Percentiles rank a stretch among this genome's conserved stretches.
These are phyloP conservation scores for Cephus spinipes DNA, from an alignment of 2,888 invertebrate genomes.

Conservation along the genomic window DNA sequence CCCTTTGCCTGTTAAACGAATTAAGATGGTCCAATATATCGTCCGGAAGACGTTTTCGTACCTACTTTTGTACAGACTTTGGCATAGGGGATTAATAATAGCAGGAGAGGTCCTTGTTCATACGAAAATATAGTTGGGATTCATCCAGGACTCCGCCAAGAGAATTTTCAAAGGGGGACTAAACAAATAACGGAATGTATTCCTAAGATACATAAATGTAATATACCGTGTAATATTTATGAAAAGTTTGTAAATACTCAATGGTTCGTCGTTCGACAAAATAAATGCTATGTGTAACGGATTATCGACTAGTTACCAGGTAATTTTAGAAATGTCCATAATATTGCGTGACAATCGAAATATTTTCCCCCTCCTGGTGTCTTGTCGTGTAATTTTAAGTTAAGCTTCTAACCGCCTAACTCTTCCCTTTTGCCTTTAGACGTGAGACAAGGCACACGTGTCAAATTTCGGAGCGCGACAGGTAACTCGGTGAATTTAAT, in stretches of 20 bases:
- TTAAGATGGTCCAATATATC: not conserved
- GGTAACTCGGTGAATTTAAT: no score
- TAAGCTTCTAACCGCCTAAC: no score
- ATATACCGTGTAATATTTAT: conserved; percentile 6
- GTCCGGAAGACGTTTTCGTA: not conserved
- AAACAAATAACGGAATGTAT: not conserved
- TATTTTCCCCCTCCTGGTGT: no score
- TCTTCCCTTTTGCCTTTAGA: no score
- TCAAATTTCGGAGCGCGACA: no score
- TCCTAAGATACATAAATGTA: conserved; percentile 5
- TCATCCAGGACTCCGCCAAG: not conserved
- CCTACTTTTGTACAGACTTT: conserved; percentile 5
- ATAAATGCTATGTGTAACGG: not conserved
- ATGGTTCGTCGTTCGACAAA: not conserved
- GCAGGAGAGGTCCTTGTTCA: not conserved
- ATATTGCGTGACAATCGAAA: no score
- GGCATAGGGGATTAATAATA: not conserved
- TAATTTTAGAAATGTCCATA: no score
- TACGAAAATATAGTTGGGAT: not conserved
- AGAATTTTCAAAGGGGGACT: not conserved
- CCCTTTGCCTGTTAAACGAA: not conserved
- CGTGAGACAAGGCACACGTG: no score
- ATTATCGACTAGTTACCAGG: no score
- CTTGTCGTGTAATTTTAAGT: no score
- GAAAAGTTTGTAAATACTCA: conserved; percentile 5